phyloP scores from a whole-genome alignment of 2,113 vertebrate species.

The Macaca mulatta region DNA sequence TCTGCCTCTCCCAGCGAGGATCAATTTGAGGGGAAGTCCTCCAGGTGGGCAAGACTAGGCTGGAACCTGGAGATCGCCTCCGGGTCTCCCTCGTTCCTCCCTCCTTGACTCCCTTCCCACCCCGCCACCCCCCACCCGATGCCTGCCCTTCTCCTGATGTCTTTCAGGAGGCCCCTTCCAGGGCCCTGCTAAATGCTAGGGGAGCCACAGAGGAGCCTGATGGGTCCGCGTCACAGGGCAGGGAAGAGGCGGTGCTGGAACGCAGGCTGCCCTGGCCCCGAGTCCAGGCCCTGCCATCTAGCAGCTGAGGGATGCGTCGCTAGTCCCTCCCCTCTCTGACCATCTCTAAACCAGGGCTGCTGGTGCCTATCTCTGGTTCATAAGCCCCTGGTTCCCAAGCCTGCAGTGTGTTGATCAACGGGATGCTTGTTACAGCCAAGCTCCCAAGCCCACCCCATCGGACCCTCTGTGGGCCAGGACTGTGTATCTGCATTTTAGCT shows the following conservation, averaged over 20 bases:
- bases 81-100: background rate
- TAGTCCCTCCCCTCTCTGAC: background rate
- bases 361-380: background rate
- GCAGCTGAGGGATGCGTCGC: background rate
- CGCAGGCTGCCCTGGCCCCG: background rate
- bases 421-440: background rate
- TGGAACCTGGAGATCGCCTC: background rate
- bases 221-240: fast-evolving
- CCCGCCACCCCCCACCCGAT: fast-evolving
- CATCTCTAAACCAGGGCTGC: background rate
- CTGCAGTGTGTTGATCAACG: fast-evolving
- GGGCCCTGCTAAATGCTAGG: background rate
- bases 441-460: background rate
- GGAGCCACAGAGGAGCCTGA: fast-evolving
- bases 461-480: fast-evolving
- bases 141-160: background rate
- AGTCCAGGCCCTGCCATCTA: too few species aligned
- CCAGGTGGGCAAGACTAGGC: background rate
- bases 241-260: background rate
- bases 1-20: fast-evolving
- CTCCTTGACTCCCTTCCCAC: background rate
- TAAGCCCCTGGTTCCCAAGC: background rate
- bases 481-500: background rate
- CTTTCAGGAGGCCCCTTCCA: background rate
- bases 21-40: fast-evolving